Percentiles rank a stretch among this genome's conserved stretches.
These are phyloP conservation scores for Rhincodon typus DNA, from an alignment of 2,797 vertebrate genomes.

Conservation along the genomic window DNA sequence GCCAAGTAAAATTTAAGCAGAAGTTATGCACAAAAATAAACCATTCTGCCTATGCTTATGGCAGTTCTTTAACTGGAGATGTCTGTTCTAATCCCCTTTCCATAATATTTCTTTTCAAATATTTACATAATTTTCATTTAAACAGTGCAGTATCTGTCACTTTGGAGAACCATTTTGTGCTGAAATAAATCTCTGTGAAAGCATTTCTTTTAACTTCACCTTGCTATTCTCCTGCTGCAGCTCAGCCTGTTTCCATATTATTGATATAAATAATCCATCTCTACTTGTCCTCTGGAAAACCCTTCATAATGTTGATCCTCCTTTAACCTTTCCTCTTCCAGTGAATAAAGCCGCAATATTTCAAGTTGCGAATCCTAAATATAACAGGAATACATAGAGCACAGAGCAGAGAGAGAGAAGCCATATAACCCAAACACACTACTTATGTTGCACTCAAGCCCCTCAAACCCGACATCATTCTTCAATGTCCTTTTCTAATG, in stretches of 20 bases:
- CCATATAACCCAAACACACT: background rate
- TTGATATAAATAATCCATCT: background rate
- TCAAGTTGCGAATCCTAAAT: background rate
- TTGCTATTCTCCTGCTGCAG: too few relatives aligned
- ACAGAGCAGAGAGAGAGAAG: background rate
- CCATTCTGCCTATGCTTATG: background rate
- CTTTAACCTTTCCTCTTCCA: background rate
- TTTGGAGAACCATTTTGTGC: background rate
- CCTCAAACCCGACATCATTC: background rate
- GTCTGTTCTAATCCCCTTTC: background rate
- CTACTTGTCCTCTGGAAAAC: background rate
- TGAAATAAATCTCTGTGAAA: background rate
- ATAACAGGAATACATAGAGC: background rate
- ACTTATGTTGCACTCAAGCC: background rate
- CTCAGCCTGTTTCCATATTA: too few relatives aligned
- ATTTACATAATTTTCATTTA: background rate
- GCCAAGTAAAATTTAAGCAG: background rate
- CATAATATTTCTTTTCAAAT: background rate
- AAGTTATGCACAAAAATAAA: background rate
- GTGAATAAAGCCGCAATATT: background rate
- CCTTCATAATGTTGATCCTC: background rate
- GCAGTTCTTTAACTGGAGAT: background rate
- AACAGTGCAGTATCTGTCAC: background rate
- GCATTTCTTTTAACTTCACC: background rate
- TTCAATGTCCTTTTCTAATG: background rate